Conservation (phyloP, 2,888 invertebrate species). For the Nephrotoma flavescens region DNA sequence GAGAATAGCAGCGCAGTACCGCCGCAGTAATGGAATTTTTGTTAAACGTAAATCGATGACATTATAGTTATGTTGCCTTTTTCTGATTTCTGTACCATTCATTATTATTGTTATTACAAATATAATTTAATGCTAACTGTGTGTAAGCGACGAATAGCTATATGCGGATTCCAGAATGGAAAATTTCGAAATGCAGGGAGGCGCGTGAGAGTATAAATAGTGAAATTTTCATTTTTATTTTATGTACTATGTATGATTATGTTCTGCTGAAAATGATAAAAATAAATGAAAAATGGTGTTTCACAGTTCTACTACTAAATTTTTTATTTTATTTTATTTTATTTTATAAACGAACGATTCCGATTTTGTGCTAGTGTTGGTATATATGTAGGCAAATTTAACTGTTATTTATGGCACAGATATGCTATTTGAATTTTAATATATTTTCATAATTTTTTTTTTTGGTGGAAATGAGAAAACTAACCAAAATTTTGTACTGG, state of each 20-base stretch:
- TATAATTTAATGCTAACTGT: too few species aligned
- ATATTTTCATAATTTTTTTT: neutral
- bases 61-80: too few species aligned
- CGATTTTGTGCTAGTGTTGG: neutral
- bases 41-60: too few species aligned
- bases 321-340: neutral
- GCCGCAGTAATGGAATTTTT: too few species aligned
- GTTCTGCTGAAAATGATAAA: neutral
- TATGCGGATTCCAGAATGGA: neutral
- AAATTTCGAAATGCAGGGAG: neutral
- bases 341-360: neutral
- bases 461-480: neutral
- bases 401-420: neutral
- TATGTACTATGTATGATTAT: neutral
- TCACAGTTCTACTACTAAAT: neutral
- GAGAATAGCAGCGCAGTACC: too few species aligned
- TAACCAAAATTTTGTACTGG: neutral
- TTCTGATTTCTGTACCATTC: too few species aligned
- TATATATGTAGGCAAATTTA: neutral
- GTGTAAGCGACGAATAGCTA: neutral
- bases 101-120: too few species aligned
- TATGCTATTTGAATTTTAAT: neutral
- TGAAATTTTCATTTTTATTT: neutral
- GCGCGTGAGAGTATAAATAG: neutral
- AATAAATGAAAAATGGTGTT: neutral